phyloP scores from a whole-genome alignment of 2,113 vertebrate genomes.

The Jacana jacana region DNA sequence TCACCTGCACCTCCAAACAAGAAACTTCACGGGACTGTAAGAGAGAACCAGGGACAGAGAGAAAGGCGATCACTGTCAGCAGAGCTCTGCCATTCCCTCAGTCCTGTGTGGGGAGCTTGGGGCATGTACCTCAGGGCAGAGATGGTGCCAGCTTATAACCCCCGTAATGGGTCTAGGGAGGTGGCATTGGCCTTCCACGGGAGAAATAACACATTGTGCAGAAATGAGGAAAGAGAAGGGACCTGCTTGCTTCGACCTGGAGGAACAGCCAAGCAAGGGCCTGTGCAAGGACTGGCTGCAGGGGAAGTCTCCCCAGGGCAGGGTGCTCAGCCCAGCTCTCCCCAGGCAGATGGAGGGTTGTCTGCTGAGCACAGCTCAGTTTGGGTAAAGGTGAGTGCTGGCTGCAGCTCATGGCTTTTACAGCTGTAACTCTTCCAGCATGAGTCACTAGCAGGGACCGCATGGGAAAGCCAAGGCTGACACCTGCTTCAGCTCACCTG shows the following conservation, averaged over 20 bases:
- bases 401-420: not conserved
- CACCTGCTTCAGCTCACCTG: not conserved
- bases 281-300: accelerated
- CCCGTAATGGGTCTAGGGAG: not conserved
- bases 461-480: accelerated
- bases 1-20: conserved; percentile 70
- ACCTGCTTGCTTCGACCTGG: accelerated
- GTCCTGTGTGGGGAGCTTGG: accelerated
- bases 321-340: not conserved
- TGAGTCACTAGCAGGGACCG: not conserved
- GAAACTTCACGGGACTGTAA: conserved; percentile 76
- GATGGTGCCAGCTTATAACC: not conserved
- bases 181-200: not conserved
- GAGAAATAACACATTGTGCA: not conserved
- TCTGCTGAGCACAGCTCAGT: not conserved
- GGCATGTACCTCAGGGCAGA: accelerated
- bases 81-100: not conserved
- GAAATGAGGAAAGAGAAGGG: not conserved
- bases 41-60: not conserved
- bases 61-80: not conserved
- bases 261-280: accelerated
- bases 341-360: accelerated
- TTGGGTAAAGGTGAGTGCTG: accelerated
- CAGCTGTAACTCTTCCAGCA: not conserved
- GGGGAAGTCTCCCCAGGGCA: not conserved